Base-by-base conservation (phyloP, 2,113 vertebrate species). In the Oncorhynchus tshawytscha region DNA sequence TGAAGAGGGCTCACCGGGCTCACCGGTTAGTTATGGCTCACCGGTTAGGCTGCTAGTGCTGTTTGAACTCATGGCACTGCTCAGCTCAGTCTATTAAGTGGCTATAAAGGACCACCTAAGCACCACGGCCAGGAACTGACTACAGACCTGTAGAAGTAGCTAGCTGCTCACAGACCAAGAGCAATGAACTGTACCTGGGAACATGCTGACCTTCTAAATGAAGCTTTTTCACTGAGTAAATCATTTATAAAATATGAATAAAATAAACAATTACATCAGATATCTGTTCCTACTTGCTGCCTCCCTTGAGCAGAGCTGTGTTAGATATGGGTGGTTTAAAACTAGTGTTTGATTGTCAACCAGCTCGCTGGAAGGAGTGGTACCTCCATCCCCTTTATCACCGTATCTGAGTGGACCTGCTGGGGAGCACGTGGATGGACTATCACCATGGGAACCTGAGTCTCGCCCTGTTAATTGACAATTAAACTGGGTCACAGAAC, bases 401-500 rank as follows among this genome's bases (percentile, higher is more conserved):
- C 73, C 71, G 67, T 69, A 88, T 84, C 85, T 90, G 75, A 85
- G 70, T 69, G 65, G 66, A 79, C n/a, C 72, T 77, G 82, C 84
- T 77, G 25, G 15, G 80, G 79, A 67, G 39, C 39, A 45, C 39
- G 39, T 45, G 39, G 9, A 45, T 76, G 72, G 67, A 71, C 75
- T 16, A 57, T 90, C 68, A 65, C 82, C 79, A 87, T 87, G 78
- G 84, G 74, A 87, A 88, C 81, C 73, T 70, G 71, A 85, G 75
- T 72, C 72, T 71, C 78, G 48, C 48, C 74, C 20, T 70, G 84
- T 86, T 88, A 89, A 89, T 80, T 88, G 85, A 72, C 84, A 81
- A 82, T 88, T 89, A 86, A 90, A 90, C 82, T 85, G 74, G 88
- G 89, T 88, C 84, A 88, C 71, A 75, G 75, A 84, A 83, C 74